These are phyloP conservation scores for Globia sparganii DNA, from an alignment of 2,888 invertebrate species.

Conservation along the genomic window DNA sequence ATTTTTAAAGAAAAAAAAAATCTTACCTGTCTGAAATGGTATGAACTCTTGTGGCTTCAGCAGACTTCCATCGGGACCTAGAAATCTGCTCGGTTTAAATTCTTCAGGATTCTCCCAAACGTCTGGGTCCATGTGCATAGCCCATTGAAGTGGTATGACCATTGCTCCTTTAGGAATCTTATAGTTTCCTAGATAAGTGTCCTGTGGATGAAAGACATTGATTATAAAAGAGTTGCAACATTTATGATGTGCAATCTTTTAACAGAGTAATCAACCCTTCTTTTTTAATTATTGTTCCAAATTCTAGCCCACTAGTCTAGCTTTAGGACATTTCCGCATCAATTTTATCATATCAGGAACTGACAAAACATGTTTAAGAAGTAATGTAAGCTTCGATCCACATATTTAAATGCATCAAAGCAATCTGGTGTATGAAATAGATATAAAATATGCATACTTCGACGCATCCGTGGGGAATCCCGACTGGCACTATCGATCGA, in stretches of 20 bases:
- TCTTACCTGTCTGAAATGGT: slow-evolving; percentile 95
- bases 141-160: slow-evolving; percentile 96
- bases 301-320: neutral
- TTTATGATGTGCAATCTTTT: neutral
- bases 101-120: slow-evolving; percentile 92
- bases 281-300: neutral
- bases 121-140: slow-evolving; percentile 93
- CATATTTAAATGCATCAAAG: neutral
- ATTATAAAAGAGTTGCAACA: neutral
- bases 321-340: neutral
- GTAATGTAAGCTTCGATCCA: neutral
- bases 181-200: slow-evolving; percentile 91
- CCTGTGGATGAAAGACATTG: slow-evolving; percentile 77
- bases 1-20: no score
- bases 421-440: neutral
- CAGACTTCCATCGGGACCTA: slow-evolving; percentile 91
- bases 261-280: no score
- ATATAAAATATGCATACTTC: slow-evolving; percentile 73
- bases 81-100: slow-evolving; percentile 93
- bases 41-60: slow-evolving; percentile 93
- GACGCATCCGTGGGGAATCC: slow-evolving; percentile 95
- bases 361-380: neutral
- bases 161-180: slow-evolving; percentile 92
- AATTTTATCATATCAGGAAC: slow-evolving; percentile 3
- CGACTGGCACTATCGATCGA: slow-evolving; percentile 94